Percentiles rank a stretch among this genome's conserved stretches.
phyloP scores from a whole-genome alignment of 2,888 invertebrate genomes.

The Tholera decimalis region DNA sequence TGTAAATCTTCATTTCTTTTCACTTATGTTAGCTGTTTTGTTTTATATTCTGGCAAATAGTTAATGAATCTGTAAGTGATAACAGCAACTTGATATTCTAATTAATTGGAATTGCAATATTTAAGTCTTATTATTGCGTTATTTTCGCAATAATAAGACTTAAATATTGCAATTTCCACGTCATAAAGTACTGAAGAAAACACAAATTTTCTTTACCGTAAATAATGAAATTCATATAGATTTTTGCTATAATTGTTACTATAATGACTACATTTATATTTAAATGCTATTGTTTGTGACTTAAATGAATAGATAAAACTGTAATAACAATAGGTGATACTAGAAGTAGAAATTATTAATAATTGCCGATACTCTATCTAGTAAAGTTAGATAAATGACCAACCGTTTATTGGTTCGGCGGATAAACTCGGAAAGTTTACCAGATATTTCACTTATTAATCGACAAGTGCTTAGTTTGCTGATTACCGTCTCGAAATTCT shows the following conservation, averaged over 20 bases:
- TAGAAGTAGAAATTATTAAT: constrained; percentile 4
- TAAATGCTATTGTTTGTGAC: too few species aligned
- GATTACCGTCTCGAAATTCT: constrained; percentile 28
- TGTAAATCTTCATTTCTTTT: constrained; percentile 58
- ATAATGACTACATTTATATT: too few species aligned
- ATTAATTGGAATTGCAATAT: background rate
- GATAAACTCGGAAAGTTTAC: constrained; percentile 47
- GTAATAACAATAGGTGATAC: background rate
- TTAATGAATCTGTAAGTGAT: constrained; percentile 20
- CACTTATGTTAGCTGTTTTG: constrained; percentile 42
- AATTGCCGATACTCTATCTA: constrained; percentile 31
- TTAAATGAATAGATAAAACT: background rate
- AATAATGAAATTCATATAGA: background rate
- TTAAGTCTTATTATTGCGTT: background rate
- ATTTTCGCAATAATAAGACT: too few species aligned
- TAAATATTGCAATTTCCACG: too few species aligned
- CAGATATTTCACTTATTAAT: constrained; percentile 58
- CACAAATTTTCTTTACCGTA: too few species aligned
- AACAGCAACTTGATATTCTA: background rate
- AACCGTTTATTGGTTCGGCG: constrained; percentile 43
- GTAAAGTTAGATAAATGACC: constrained; percentile 52
- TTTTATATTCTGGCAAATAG: constrained; percentile 16
- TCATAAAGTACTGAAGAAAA: too few species aligned
- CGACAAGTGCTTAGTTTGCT: constrained; percentile 49
- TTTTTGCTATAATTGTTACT: too few species aligned